These are phyloP conservation scores for Microhierax caerulescens DNA, from an alignment of 2,797 vertebrate species.

Conservation along the genomic window DNA sequence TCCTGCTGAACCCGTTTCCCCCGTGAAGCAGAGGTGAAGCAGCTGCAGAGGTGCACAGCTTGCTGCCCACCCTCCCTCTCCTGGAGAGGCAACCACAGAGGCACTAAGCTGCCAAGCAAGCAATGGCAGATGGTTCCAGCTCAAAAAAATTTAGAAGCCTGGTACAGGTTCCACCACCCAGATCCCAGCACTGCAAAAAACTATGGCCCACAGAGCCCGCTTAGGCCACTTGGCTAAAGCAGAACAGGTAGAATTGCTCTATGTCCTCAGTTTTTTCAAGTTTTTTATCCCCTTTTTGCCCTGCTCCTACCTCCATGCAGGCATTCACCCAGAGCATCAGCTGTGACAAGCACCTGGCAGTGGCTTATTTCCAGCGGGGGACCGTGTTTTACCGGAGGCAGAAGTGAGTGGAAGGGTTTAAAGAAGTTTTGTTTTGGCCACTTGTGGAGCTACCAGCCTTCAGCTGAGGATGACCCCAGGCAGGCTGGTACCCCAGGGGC, in stretches of 20 bases:
- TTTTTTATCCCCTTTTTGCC: neutral
- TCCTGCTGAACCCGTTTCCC: neutral
- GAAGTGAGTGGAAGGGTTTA: slow-evolving; percentile 77
- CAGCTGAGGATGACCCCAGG: neutral
- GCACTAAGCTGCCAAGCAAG: neutral
- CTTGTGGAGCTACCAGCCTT: neutral
- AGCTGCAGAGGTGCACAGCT: neutral
- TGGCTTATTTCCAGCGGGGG: slow-evolving; percentile 95
- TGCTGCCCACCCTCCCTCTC: neutral
- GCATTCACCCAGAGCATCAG: slow-evolving; percentile 89
- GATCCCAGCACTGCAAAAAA: neutral
- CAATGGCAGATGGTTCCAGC: neutral
- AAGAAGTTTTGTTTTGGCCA: accelerated
- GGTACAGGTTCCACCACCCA: neutral
- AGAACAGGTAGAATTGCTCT: neutral
- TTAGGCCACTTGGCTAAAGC: neutral
- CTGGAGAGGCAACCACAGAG: neutral
- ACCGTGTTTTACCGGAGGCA: slow-evolving; percentile 83
- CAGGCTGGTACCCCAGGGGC: neutral
- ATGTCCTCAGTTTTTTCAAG: accelerated
- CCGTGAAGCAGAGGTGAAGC: neutral
- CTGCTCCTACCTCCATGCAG: slow-evolving; percentile 63
- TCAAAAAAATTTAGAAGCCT: neutral
- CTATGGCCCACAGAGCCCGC: neutral
- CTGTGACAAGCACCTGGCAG: slow-evolving; percentile 90